Base-by-base conservation (phyloP, 2,797 vertebrate genomes). In the Amblyopsis hoosieri region DNA sequence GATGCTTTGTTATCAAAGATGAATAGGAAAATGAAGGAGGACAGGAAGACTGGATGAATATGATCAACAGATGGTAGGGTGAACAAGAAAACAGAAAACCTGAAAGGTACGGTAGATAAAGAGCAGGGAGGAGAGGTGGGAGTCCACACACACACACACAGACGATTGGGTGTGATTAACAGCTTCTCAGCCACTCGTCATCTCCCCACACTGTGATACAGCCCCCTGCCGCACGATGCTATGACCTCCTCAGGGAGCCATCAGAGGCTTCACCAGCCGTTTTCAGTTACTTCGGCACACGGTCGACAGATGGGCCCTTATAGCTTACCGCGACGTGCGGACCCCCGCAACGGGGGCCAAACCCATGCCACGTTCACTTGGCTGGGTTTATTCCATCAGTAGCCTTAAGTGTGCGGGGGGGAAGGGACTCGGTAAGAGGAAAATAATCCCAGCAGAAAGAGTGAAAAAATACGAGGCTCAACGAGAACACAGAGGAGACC, bases 271-370 rank as follows among this genome's bases (percentile, higher is more conserved):
- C 62, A 84, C 69, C 60, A 77, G 76, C 73, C 15, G 12, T 82
- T 86, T 42, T 79, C 66, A 83, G 80, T 74, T 75, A 29, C 79
- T 73, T 83, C 62, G 68, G 70, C 82, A 68, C 54, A 57, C 60
- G 29, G 62, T 67, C 60, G 62, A 87, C 87, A 90, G 87, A 90
- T 84, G 88, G 88, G 57, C 52, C 15, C 68, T 70, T 71, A 13
- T 29, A 75, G 64, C 71, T 74, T 76, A 67, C 74, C 80, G 73
- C 57, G 52, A 62, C 82, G 74, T 54, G 69, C 71, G 54, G 67
- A 77, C 60, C 72, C 72, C 78, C 66, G 68, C 57, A 79, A 68
- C 61, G 54, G 45, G 51, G 46, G 68, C 37, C 37, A 47, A 48
- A 60, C 51, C 74, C 67, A 69, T 66, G 63, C 54, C 64, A 70